These are phyloP conservation scores for Rhorus exstirpatorius DNA, from an alignment of 2,888 invertebrate genomes.

Conservation along the genomic window DNA sequence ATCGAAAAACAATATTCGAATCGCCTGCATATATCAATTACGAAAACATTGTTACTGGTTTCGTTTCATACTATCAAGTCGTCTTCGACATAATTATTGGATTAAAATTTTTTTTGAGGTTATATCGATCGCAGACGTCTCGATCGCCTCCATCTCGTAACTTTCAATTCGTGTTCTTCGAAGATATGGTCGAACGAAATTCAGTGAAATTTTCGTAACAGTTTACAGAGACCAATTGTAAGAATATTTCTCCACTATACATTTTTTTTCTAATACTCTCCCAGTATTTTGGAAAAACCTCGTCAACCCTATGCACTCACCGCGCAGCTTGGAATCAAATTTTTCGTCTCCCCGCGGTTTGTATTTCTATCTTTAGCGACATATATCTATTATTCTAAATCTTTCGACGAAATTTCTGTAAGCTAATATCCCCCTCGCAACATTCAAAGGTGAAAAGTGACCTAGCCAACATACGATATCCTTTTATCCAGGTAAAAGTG, in stretches of 20 bases:
- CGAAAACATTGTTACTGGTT: neutral
- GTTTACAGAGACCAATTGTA: neutral
- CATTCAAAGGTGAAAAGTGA: neutral
- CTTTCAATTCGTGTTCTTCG: neutral
- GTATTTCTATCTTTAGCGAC: neutral
- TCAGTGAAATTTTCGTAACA: neutral
- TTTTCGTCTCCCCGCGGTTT: neutral
- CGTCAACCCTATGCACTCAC: neutral
- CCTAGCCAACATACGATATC: neutral
- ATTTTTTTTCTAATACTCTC: neutral
- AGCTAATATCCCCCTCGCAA: neutral
- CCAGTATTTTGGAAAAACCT: neutral
- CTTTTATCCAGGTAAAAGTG: neutral
- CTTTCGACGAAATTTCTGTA: neutral
- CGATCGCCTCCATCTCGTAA: neutral
- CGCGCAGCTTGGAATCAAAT: too few species aligned
- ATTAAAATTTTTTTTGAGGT: constrained; percentile 16
- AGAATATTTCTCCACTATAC: neutral
- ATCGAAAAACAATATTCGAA: too few species aligned
- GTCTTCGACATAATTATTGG: neutral
- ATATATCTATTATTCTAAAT: neutral
- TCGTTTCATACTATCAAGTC: neutral
- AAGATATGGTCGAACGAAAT: neutral
- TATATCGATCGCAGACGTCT: neutral
- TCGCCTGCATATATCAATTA: too few species aligned